phyloP scores from a whole-genome alignment of 2,888 invertebrate species.

The Brachyopa scutellaris region DNA sequence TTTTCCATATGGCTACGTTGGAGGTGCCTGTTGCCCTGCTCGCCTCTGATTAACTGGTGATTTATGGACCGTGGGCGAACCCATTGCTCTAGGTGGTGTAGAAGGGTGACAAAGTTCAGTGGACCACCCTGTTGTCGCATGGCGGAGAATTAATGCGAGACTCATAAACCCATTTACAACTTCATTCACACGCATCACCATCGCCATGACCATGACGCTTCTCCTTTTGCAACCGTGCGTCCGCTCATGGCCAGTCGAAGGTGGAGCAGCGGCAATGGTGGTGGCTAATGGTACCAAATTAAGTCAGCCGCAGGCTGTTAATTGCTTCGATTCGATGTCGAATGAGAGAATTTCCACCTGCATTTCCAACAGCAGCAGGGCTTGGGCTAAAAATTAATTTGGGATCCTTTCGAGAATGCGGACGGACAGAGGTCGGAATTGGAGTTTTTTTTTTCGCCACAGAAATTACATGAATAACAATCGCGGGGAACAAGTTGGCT shows the following conservation, averaged over 20 bases:
- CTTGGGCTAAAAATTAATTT: constrained; percentile 67
- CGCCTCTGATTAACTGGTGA: constrained; percentile 55
- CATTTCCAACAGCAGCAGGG: constrained; percentile 33
- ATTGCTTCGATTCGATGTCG: constrained; percentile 67
- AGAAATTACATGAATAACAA: constrained; percentile 66
- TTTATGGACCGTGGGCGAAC: constrained; percentile 61
- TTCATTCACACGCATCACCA: constrained; percentile 64
- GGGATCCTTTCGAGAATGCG: constrained; percentile 51
- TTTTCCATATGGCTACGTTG: constrained; percentile 13
- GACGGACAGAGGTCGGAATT: constrained; percentile 9
- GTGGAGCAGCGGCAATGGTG: constrained; percentile 40
- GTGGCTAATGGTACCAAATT: constrained; percentile 71
- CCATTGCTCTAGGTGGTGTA: not conserved
- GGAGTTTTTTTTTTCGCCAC: constrained; percentile 36
- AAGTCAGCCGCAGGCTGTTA: constrained; percentile 72
- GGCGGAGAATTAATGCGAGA: constrained; percentile 48
- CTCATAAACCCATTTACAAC: constrained; percentile 71
- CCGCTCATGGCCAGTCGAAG: constrained; percentile 1
- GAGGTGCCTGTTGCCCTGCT: constrained; percentile 19
- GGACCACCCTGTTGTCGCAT: constrained; percentile 60
- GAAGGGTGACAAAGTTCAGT: constrained; percentile 61
- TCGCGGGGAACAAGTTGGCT: constrained; percentile 65
- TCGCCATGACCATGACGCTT: constrained; percentile 63
- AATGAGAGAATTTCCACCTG: constrained; percentile 65
- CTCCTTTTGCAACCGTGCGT: constrained; percentile 47